These are phyloP conservation scores for Pachycephala philippinensis DNA, from an alignment of 2,113 vertebrate species.

Conservation along the genomic window DNA sequence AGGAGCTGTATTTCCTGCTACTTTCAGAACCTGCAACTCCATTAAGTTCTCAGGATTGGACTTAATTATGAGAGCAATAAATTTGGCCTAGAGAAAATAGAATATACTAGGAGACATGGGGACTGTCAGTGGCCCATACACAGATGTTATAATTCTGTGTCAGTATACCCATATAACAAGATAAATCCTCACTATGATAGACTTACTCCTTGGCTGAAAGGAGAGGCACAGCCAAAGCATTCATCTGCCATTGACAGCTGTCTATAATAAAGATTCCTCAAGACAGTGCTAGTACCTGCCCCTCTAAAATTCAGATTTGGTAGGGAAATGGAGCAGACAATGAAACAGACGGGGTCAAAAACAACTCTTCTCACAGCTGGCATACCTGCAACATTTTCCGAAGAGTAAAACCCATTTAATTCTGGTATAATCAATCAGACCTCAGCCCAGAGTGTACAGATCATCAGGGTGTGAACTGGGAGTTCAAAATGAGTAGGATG, in stretches of 20 bases:
- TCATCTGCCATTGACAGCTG: neutral
- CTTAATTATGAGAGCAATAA: conserved; percentile 41
- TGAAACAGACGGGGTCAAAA: neutral
- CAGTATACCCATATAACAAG: neutral
- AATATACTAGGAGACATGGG: conserved; percentile 1
- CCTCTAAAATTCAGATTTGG: neutral
- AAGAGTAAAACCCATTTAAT: neutral
- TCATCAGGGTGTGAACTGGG: neutral
- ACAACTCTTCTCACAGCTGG: conserved; percentile 1
- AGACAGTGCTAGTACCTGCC: neutral
- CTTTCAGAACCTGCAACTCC: neutral
- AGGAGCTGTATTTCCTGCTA: neutral
- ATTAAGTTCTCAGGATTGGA: neutral
- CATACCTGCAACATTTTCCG: neutral
- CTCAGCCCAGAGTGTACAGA: neutral
- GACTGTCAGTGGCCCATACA: conserved; percentile 4
- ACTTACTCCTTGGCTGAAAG: neutral
- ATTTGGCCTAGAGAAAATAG: conserved; percentile 42
- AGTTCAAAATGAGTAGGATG: neutral
- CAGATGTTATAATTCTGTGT: conserved; percentile 19
- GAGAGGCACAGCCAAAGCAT: neutral
- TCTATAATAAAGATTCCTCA: neutral
- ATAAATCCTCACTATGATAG: neutral
- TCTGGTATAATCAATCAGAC: conserved; percentile 2
- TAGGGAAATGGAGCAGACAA: neutral